phyloP scores from a whole-genome alignment of 2,888 invertebrate genomes.

The Euplagia quadripunctaria region DNA sequence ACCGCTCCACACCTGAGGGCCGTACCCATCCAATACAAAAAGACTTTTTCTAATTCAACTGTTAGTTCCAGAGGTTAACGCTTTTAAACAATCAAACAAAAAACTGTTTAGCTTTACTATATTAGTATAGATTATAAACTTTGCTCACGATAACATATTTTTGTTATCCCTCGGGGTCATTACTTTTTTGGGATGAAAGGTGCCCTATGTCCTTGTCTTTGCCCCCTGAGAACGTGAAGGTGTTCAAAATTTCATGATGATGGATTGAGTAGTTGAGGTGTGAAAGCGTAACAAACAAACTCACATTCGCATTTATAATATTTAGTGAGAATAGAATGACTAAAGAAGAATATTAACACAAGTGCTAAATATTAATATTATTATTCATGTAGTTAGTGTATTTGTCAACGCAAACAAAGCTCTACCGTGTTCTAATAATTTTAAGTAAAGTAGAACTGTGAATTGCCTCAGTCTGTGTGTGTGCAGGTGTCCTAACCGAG shows the following conservation, averaged over 20 bases:
- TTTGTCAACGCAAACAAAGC: background rate
- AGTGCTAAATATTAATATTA: background rate
- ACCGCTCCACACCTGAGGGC: too few species aligned
- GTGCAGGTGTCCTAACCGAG: constrained; percentile 17
- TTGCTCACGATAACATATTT: too few species aligned
- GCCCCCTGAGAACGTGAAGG: background rate
- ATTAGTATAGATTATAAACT: too few species aligned
- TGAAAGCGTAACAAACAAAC: too few species aligned
- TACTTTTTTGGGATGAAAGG: too few species aligned
- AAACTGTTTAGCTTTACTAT: too few species aligned
- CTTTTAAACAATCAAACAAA: too few species aligned
- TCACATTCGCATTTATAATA: background rate
- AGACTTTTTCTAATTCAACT: too few species aligned
- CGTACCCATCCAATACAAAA: too few species aligned
- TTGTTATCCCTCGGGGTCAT: too few species aligned
- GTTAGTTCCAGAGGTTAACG: too few species aligned
- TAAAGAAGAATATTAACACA: background rate
- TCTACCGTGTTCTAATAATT: background rate
- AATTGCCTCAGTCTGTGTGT: constrained; percentile 7
- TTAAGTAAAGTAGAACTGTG: constrained; percentile 1
- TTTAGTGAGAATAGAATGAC: background rate
- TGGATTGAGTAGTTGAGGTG: background rate
- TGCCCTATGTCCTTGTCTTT: too few species aligned
- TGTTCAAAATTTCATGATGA: background rate
- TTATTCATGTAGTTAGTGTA: constrained; percentile 6